Base-by-base conservation (phyloP, 2,113 vertebrate species). In the Stegastes partitus region DNA sequence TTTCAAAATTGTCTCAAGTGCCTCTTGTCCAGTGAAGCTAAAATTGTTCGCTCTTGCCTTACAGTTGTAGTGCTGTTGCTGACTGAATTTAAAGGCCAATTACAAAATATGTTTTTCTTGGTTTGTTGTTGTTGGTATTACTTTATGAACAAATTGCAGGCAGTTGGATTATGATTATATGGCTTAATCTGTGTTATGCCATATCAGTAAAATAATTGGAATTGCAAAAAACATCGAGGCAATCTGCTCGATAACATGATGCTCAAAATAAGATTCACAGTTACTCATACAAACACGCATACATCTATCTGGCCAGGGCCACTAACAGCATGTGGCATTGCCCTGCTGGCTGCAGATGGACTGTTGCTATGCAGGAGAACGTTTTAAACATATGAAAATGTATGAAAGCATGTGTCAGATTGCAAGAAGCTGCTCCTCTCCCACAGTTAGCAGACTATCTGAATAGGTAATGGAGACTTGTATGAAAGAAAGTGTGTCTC, bases 371-470 rank as follows among this genome's bases (percentile, higher is more conserved):
- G 37, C 39, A 55, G 39, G 23, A 57, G 14, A 15, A 57, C 11
- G 2, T 37, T 18, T 9, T 10, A 23, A 1, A 34, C 31, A 34
- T 9, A 34, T 34, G 8, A 34, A 34, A 34, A 34, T 34, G 31
- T 34, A 34, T 34, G 31, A 34, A 34, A 34, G 10, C 55, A 68
- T 81, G 81, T 23, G 45, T 22, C 16, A 44, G 73, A 78, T 73
- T 57, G 23, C 58, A 74, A 77, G 42, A 68, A 58, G 49, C 49
- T 49, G 31, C 54, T 71, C 25, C 53, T 58, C 62, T 64, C 68
- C 26, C 5, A 37, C 16, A 21, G 53, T 70, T 56, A 63, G 10
- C 51, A 47, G 71, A 47, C 54, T 34, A 68, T 57, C 55, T 68
- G 37, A 67, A 74, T 71, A 74, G 28, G 62, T 6, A 58, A 34